Conservation (phyloP, 2,797 vertebrate genomes). For the Phyllotis vaccarum region DNA sequence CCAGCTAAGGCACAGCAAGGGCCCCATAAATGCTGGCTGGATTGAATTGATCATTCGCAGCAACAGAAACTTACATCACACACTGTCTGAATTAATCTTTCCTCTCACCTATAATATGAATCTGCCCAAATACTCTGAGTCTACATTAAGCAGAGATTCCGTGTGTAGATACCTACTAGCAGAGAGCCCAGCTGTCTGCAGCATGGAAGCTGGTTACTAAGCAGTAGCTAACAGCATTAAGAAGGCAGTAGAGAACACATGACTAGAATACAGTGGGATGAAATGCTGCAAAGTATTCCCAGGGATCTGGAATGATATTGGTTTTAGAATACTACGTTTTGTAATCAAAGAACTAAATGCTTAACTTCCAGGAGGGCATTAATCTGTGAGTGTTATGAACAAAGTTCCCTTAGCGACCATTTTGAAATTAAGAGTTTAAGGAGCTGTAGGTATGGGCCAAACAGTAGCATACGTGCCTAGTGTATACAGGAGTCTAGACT, state of each 20-base stretch:
- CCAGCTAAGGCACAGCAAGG: conserved; percentile 8
- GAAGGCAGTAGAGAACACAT: not conserved
- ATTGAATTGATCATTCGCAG: conserved; percentile 2
- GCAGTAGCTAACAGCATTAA: not conserved
- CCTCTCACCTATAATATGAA: not conserved
- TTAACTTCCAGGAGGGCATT: not conserved
- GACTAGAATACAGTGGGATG: not conserved
- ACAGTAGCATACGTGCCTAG: no score
- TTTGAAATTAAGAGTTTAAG: conserved; percentile 56
- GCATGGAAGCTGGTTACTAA: not conserved
- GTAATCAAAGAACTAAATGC: conserved; percentile 27
- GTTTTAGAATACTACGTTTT: conserved; percentile 30
- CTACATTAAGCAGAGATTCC: not conserved
- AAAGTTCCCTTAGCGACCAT: not conserved
- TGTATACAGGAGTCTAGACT: no score
- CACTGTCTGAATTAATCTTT: not conserved
- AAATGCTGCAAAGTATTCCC: not conserved
- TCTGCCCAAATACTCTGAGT: not conserved
- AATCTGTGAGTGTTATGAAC: not conserved
- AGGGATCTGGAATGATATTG: not conserved
- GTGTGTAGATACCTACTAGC: not conserved
- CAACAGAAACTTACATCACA: not conserved
- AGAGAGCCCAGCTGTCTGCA: not conserved
- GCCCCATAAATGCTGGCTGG: not conserved
- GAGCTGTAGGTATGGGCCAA: not conserved